Evolutionary conservation across 2,888 invertebrate species (phyloP), one percentile per base, ranked within the genome.

Genomic region (Drosophila longiperda): DNA sequence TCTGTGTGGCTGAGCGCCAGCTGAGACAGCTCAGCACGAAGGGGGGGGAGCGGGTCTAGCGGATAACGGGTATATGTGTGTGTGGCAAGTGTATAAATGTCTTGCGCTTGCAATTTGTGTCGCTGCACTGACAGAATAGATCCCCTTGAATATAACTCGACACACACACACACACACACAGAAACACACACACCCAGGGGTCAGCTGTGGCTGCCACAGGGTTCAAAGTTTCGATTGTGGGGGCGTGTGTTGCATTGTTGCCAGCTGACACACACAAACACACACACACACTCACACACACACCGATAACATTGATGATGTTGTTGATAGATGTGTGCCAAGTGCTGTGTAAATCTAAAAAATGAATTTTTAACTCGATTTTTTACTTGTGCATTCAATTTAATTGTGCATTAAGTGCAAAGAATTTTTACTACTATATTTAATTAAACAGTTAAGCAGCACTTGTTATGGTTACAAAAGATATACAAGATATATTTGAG

Each of bases 101-200:
- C 83, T 88, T 82, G 80, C 80, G 80, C 69, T 80, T 83, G 88
- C 88, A 86, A 86, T 86, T 87, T 88, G 86, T 86, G 77, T 80
- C 72, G 72, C 71, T 68, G 73, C 64, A 54, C 68, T 60, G 53
- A 68, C 63, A 70, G 11, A 53, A 59, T 52, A 61, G 62, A 59
- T 29, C 45, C 58, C 58, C 58, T 38, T 23, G 26, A 58, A 23
- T 26, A n/a, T 48, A 33, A 53, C 29, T 29, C 8, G 32, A 40
- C 15, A 29, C n/a, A 57, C 9, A 57, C 0, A 53, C 17, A 11
- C 50, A 40, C 8, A 29, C n/a, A 57, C 9, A 57, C 0, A 36
- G 6, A 20, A 3, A 36, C 33, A 20, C 33, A 33, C 20, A n/a
- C 32, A 33, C 20, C 11, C 32, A 29, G 74, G 74, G 87, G 86